Evolutionary conservation across 2,797 vertebrate genomes (phyloP).

Genomic region (Rhodeus uyekii): DNA sequence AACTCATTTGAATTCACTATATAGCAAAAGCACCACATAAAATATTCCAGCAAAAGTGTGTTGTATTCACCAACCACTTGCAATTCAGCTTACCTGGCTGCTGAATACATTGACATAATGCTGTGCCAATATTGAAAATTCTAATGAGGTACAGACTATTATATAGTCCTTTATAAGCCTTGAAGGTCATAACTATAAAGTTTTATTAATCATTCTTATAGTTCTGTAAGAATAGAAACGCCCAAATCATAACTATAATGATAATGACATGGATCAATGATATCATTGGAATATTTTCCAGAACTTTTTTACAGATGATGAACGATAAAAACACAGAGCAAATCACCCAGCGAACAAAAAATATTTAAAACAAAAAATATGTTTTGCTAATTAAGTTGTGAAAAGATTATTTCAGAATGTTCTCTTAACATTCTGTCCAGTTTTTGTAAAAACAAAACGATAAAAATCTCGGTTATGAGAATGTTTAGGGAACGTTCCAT

Average conservation of each 20-base stretch:
- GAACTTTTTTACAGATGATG: not conserved
- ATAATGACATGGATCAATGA: not conserved
- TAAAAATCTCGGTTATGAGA: too few species aligned
- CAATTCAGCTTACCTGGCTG: not conserved
- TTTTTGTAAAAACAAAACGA: too few species aligned
- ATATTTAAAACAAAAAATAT: too few species aligned
- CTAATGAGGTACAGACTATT: not conserved
- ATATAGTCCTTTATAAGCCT: not conserved
- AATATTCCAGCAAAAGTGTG: slow-evolving; percentile 2
- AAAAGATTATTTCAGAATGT: too few species aligned
- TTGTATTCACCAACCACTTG: not conserved
- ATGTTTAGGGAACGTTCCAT: not conserved
- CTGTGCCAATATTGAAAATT: not conserved
- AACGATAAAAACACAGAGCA: not conserved
- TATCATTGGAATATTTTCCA: not conserved
- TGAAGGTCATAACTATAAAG: not conserved
- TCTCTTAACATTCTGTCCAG: too few species aligned
- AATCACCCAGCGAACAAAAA: too few species aligned
- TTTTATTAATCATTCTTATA: too few species aligned
- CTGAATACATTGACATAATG: not conserved
- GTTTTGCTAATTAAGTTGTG: too few species aligned
- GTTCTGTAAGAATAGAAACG: too few species aligned
- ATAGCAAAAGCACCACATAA: not conserved
- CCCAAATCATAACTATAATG: not conserved
- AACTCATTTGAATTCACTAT: not conserved